Percentiles rank a stretch among this genome's conserved stretches.
Conservation (phyloP, 2,888 invertebrate genomes). For the Melipona bicolor region DNA sequence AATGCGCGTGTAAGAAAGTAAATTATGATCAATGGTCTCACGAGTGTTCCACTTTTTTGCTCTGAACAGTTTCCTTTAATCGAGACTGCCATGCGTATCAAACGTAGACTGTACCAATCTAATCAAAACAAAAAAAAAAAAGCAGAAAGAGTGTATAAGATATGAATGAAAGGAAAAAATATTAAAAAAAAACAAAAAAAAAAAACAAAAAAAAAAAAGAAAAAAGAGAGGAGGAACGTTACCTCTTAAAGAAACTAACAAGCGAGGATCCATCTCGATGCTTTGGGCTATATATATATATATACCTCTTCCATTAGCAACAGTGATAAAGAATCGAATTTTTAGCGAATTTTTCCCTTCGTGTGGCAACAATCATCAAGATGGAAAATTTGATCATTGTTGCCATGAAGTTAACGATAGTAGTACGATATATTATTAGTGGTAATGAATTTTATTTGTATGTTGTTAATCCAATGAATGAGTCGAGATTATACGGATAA, state of each 20-base stretch:
- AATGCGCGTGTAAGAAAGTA: conserved; percentile 53
- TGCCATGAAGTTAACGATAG: conserved; percentile 13
- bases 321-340: conserved; percentile 56
- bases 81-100: conserved; percentile 83
- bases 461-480: conserved; percentile 5
- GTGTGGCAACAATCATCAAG: background rate
- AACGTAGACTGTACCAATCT: conserved; percentile 84
- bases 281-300: conserved; percentile 69
- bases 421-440: background rate
- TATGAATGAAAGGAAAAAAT: conserved; percentile 66
- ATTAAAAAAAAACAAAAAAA: conserved; percentile 76
- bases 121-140: conserved; percentile 80
- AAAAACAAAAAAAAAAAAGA: conserved; percentile 42
- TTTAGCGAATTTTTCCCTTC: conserved; percentile 45
- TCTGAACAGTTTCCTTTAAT: conserved; percentile 77
- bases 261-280: conserved; percentile 81
- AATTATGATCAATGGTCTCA: conserved; percentile 72
- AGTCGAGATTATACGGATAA: conserved; percentile 5
- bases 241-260: conserved; percentile 72
- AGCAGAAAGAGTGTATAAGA: conserved; percentile 48
- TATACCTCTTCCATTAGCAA: conserved; percentile 53
- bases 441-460: conserved; percentile 32
- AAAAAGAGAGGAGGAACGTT: conserved; percentile 49
- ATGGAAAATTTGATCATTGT: conserved; percentile 11
- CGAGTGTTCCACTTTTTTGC: conserved; percentile 81